These are phyloP conservation scores for Temnothorax rugatulus DNA, from an alignment of 2,888 invertebrate genomes.

Conservation along the genomic window DNA sequence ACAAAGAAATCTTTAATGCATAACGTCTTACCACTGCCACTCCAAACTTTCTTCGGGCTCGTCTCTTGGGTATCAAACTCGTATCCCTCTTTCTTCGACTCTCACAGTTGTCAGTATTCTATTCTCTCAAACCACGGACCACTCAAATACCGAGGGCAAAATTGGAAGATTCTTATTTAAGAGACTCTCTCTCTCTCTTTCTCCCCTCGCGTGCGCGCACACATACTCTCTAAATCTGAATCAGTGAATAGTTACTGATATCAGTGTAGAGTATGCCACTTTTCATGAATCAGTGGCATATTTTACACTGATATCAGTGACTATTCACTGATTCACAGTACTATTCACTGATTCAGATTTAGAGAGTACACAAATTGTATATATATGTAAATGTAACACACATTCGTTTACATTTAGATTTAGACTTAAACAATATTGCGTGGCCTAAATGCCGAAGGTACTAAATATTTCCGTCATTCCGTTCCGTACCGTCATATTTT, in stretches of 20 bases:
- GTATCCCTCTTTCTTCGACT: neutral
- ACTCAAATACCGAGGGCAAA: neutral
- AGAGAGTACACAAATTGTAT: too few species aligned
- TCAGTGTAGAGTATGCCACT: too few species aligned
- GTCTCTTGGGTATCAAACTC: conserved; percentile 33
- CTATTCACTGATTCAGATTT: too few species aligned
- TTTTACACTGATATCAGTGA: too few species aligned
- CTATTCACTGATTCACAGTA: too few species aligned
- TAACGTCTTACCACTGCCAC: conserved; percentile 17
- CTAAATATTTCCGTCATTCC: neutral
- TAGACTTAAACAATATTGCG: neutral
- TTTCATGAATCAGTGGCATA: too few species aligned
- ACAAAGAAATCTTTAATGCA: conserved; percentile 36
- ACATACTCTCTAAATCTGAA: too few species aligned
- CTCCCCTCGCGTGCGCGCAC: neutral
- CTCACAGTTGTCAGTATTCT: neutral
- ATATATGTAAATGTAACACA: neutral
- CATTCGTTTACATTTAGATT: neutral
- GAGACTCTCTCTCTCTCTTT: neutral
- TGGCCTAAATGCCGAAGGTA: neutral
- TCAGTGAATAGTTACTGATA: too few species aligned
- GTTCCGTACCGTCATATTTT: neutral
- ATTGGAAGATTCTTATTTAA: neutral
- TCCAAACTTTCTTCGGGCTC: conserved; percentile 42
- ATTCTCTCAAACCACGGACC: neutral